Conservation (phyloP, 2,797 vertebrate genomes). For the Microctenopoma lineatum region DNA sequence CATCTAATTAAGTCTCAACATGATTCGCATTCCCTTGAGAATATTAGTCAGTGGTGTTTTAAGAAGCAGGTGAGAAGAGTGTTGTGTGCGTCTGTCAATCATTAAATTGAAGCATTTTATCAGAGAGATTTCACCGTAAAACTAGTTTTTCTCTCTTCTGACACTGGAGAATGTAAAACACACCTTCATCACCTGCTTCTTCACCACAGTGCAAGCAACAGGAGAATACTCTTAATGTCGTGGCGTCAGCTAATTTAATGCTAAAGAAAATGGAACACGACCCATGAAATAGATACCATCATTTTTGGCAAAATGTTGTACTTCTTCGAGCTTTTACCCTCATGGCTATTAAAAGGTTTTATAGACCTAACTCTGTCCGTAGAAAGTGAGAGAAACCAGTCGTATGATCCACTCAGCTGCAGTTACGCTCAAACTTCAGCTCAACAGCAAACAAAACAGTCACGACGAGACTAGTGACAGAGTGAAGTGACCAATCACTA, state of each 20-base stretch:
- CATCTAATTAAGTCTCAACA: slow-evolving; percentile 26
- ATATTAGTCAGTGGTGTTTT: slow-evolving; percentile 12
- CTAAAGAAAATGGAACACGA: background rate
- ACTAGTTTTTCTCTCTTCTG: slow-evolving; percentile 6
- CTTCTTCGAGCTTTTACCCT: slow-evolving; percentile 13
- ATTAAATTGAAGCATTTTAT: slow-evolving; percentile 42
- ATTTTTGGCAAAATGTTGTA: too few species aligned
- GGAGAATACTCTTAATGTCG: slow-evolving; percentile 12
- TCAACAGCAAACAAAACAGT: background rate
- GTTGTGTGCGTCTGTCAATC: slow-evolving; percentile 33
- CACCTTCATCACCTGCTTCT: slow-evolving; percentile 12
- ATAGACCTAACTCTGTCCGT: background rate
- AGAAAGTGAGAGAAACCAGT: slow-evolving; percentile 2
- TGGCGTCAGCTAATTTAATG: background rate
- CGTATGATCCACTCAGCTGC: background rate
- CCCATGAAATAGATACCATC: too few species aligned
- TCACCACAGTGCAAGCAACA: slow-evolving; percentile 18
- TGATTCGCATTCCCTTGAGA: slow-evolving; percentile 36
- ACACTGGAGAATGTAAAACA: slow-evolving; percentile 24
- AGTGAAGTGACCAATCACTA: slow-evolving; percentile 4
- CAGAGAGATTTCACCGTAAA: slow-evolving; percentile 24
- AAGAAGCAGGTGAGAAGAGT: background rate
- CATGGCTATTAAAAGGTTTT: slow-evolving; percentile 17
- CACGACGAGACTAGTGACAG: background rate
- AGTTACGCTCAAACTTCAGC: slow-evolving; percentile 5